A percentile compares a stretch with the other conserved stretches of the same genome.
phyloP scores from a whole-genome alignment of 1,140 invertebrate genomes.

The Gryon sp. region DNA sequence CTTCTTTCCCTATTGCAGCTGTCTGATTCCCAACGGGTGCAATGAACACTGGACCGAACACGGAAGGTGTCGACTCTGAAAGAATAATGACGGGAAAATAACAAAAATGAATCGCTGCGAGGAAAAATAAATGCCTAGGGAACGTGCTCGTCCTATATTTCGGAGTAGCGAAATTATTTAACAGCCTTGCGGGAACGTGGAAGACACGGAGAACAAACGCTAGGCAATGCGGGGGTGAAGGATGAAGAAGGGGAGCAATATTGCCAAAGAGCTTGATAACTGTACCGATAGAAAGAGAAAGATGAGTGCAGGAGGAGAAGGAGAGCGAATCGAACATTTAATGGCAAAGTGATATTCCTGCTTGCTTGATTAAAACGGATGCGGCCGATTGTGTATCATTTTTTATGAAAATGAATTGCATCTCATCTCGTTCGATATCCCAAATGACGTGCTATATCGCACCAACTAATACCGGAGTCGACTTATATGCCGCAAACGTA shows the following conservation, averaged over 20 bases:
- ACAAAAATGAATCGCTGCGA: slow-evolving; percentile 64
- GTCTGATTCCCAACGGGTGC: slow-evolving; percentile 88
- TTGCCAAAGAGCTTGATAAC: no score
- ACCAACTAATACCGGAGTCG: slow-evolving; percentile 44
- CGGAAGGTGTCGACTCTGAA: slow-evolving; percentile 67
- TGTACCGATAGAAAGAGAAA: no score
- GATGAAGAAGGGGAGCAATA: neutral
- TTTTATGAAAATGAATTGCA: slow-evolving; percentile 61
- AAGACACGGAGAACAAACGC: neutral
- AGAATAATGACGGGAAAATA: slow-evolving; percentile 65
- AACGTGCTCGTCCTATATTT: slow-evolving; percentile 63
- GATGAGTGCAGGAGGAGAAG: neutral
- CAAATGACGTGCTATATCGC: slow-evolving; percentile 50
- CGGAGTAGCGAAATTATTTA: slow-evolving; percentile 60
- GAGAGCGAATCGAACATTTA: slow-evolving; percentile 53
- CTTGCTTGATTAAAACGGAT: slow-evolving; percentile 62
- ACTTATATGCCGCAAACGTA: slow-evolving; percentile 25
- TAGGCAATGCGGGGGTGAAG: neutral
- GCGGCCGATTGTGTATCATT: slow-evolving; percentile 45
- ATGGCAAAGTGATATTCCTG: slow-evolving; percentile 57
- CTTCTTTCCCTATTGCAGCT: slow-evolving; percentile 88
- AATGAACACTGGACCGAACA: slow-evolving; percentile 84
- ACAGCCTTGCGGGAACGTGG: slow-evolving; percentile 37
- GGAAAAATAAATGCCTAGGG: slow-evolving; percentile 64
- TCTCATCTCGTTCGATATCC: slow-evolving; percentile 57